A percentile compares a stretch with the other conserved stretches of the same genome.
Evolutionary conservation across 2,888 invertebrate genomes (phyloP).

Genomic region (Nematopogon swammerdamellus): DNA sequence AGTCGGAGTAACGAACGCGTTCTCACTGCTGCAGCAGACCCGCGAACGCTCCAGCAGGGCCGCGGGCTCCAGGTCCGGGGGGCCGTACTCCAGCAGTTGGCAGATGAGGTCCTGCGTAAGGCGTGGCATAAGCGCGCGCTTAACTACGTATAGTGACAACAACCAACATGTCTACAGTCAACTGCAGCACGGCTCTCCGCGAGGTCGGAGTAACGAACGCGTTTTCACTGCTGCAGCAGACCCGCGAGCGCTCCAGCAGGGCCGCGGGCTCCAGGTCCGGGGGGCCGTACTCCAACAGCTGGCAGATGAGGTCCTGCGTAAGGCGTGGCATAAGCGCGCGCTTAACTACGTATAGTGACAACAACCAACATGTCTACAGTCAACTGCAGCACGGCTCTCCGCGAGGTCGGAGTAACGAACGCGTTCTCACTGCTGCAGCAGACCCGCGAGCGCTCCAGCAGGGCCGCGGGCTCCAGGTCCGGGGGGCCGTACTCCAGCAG

Average conservation of each 20-base stretch:
- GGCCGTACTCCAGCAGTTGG: conserved; percentile 21
- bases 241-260: conserved; percentile 15
- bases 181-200: conserved; percentile 26
- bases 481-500: conserved; percentile 22
- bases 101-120: conserved; percentile 31
- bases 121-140: too few species aligned
- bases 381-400: conserved; percentile 28
- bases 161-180: conserved; percentile 31
- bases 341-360: too few species aligned
- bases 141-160: too few species aligned
- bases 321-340: not conserved
- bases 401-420: conserved; percentile 19
- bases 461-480: conserved; percentile 10
- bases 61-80: conserved; percentile 13
- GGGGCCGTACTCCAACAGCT: conserved; percentile 21
- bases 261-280: conserved; percentile 13
- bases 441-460: conserved; percentile 15
- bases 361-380: conserved; percentile 32
- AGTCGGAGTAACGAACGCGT: conserved; percentile 25
- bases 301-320: conserved; percentile 31
- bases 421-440: conserved; percentile 21
- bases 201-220: conserved; percentile 20
- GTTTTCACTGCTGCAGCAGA: conserved; percentile 19
- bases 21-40: conserved; percentile 17
- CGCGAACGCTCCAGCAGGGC: conserved; percentile 15